Evolutionary conservation across 2,888 invertebrate genomes (phyloP).

Genomic region (Epinotia bilunana): DNA sequence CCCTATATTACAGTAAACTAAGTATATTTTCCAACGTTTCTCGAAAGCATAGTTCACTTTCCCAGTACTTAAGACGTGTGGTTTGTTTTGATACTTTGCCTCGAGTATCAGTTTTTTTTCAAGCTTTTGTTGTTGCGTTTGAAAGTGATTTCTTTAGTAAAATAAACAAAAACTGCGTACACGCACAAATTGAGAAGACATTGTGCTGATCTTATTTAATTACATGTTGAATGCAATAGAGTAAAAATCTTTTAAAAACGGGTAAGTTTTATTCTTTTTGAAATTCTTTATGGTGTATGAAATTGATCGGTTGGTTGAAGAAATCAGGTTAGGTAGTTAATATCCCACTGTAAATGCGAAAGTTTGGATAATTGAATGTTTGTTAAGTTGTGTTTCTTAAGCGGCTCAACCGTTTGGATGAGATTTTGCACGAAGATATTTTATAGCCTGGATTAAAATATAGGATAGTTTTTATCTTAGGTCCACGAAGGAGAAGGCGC

Average conservation of each 20-base stretch:
- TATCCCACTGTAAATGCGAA: too few relatives aligned
- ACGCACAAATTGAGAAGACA: slow-evolving; percentile 22
- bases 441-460: too few relatives aligned
- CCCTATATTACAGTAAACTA: neutral
- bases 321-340: neutral
- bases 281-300: neutral
- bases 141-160: slow-evolving; percentile 39
- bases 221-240: neutral
- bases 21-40: slow-evolving; percentile 14
- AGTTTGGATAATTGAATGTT: too few relatives aligned
- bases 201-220: slow-evolving; percentile 26
- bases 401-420: too few relatives aligned
- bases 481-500: too few relatives aligned
- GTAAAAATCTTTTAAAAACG: neutral
- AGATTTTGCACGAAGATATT: too few relatives aligned
- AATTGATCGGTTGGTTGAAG: neutral
- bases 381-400: too few relatives aligned
- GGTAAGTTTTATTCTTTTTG: neutral
- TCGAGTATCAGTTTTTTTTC: slow-evolving; percentile 26
- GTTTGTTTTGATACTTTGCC: slow-evolving; percentile 43
- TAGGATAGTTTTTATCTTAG: too few relatives aligned
- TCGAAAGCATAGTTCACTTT: slow-evolving; percentile 42
- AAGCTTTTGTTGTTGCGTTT: slow-evolving; percentile 33
- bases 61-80: slow-evolving; percentile 41
- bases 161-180: slow-evolving; percentile 27